Evolutionary conservation across 1,140 invertebrate genomes (phyloP).

Genomic region (Sycophaga agraensis): DNA sequence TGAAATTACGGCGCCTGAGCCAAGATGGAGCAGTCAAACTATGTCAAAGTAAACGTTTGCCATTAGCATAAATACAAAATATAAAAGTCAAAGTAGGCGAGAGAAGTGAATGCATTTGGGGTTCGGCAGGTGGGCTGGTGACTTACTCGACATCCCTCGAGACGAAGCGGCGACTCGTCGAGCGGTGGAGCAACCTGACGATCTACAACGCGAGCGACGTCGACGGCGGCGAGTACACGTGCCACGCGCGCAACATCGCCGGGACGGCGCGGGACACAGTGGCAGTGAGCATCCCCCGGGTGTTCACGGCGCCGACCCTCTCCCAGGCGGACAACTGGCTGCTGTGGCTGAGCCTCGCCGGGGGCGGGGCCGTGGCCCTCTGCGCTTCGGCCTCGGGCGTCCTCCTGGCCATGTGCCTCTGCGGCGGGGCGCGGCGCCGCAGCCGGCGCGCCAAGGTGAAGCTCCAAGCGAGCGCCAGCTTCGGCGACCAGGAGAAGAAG

Average conservation of each 20-base stretch:
- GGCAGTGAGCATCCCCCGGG: slow-evolving; percentile 70
- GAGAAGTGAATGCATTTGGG: too few species aligned
- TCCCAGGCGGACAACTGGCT: slow-evolving; percentile 65
- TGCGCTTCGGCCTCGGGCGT: slow-evolving; percentile 58
- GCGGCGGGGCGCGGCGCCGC: slow-evolving; percentile 56
- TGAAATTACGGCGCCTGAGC: too few species aligned
- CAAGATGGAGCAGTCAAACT: too few species aligned
- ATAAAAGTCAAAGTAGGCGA: too few species aligned
- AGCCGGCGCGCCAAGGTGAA: slow-evolving; percentile 63
- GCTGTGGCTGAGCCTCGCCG: slow-evolving; percentile 61
- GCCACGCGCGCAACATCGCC: slow-evolving; percentile 73
- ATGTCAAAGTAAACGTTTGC: too few species aligned
- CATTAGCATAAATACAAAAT: too few species aligned
- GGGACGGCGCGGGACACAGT: slow-evolving; percentile 71
- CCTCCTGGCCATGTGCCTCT: slow-evolving; percentile 61
- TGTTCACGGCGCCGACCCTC: slow-evolving; percentile 65
- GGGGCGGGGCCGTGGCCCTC: slow-evolving; percentile 57
- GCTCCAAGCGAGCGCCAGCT: slow-evolving; percentile 73
- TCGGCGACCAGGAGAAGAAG: slow-evolving; percentile 83
- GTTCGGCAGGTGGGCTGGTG: slow-evolving; percentile 26
- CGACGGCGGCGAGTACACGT: slow-evolving; percentile 80
- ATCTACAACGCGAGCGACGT: slow-evolving; percentile 72
- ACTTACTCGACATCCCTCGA: slow-evolving; percentile 41
- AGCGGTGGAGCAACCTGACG: slow-evolving; percentile 73
- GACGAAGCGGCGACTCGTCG: slow-evolving; percentile 41